Evolutionary conservation across 2,797 vertebrate species (phyloP), one percentile per base, ranked within the genome.

Genomic region (Acrossocheilus fasciatus): DNA sequence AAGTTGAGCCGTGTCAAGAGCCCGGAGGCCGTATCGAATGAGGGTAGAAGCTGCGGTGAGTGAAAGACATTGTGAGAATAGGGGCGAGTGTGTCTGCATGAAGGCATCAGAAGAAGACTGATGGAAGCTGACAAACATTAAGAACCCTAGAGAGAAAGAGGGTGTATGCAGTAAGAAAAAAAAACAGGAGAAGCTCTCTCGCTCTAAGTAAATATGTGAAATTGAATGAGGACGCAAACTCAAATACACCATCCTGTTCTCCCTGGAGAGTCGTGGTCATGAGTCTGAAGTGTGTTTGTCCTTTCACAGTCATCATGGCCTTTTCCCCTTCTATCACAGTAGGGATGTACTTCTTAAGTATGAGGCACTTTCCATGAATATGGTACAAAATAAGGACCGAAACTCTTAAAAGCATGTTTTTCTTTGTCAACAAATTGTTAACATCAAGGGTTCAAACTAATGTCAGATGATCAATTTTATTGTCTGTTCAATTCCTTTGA

Each of bases 221-320:
- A 92, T 88, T 76, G 83, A 89, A 89, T 89, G 84, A 89, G 89
- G 77, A 89, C 39, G 54, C 79, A 52, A 77, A 84, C 83, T 78
- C 85, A 88, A 87, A 91, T 90, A 82, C 72, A 64, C 39, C 20
- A 39, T 81, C 18, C 68, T 66, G 45, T 84, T 86, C 45, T 72
- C 81, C 54, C n/a, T n/a, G 82, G 83, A 80, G 81, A 11, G 34
- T 39, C 50, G 12, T 10, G 43, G 50, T 20, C 62, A 70, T 74
- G 39, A 26, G 68, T 80, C 8, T 85, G 41, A 83, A 75, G 87
- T 68, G 85, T 77, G 84, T 85, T 86, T 87, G 86, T 87, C 75
- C 69, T 79, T 84, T 41, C 64, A 14, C 50, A 84, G 72, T 84
- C 82, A 23, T 84, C 36, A n/a, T 74, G 72, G 52, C 69, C 62